A percentile compares a stretch with the other conserved stretches of the same genome.
Conservation (phyloP, 2,797 vertebrate genomes). For the Rhinoraja longicauda region DNA sequence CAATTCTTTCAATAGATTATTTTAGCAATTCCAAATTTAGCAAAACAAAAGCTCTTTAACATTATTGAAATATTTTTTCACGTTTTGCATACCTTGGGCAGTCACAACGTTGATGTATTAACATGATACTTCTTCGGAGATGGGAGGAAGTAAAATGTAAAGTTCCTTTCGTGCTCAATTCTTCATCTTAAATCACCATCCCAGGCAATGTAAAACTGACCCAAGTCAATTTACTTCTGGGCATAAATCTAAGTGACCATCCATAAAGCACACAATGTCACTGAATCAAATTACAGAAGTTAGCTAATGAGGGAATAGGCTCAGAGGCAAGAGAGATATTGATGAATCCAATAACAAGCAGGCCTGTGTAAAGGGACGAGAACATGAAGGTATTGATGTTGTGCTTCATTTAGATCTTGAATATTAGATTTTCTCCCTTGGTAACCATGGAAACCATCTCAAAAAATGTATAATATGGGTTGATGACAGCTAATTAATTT, state of each 20-base stretch:
- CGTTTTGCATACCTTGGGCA: not conserved
- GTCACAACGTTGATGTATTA: not conserved
- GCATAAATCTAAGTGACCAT: conserved; percentile 4
- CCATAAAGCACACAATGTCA: not conserved
- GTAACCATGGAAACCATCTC: not conserved
- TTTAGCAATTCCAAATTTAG: not conserved
- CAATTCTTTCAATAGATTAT: not conserved
- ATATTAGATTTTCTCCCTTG: conserved; percentile 10
- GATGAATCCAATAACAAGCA: not conserved
- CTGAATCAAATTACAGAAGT: conserved; percentile 15
- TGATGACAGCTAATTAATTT: not conserved
- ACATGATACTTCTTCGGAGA: not conserved
- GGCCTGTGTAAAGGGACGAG: not conserved
- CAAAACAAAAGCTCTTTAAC: not conserved
- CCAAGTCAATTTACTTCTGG: not conserved
- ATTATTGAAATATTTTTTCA: not conserved
- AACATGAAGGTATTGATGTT: conserved; percentile 11
- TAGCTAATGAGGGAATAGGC: conserved; percentile 4
- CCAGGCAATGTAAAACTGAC: not conserved
- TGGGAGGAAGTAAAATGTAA: not conserved
- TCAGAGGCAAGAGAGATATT: conserved; percentile 14
- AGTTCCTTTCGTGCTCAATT: no score
- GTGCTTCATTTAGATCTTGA: conserved; percentile 7
- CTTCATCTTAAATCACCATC: not conserved
- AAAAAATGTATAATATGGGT: not conserved